Percentiles rank a stretch among this genome's conserved stretches.
phyloP scores from a whole-genome alignment of 2,797 vertebrate species.

The Anguilla pacifica region DNA sequence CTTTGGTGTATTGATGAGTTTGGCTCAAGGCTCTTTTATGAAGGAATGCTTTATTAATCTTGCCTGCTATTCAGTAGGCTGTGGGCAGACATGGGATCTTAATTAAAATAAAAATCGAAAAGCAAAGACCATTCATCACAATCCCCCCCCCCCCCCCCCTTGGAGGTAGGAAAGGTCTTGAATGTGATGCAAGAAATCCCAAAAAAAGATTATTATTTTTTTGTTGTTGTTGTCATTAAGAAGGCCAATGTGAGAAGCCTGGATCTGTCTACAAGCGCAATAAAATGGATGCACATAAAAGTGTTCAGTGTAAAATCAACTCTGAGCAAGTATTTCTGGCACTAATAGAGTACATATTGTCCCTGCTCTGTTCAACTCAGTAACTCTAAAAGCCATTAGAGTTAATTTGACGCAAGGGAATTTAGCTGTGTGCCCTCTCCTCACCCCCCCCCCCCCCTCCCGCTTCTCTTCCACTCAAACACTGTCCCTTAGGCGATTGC shows the following conservation, averaged over 20 bases:
- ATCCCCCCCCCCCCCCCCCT: not conserved
- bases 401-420: not conserved
- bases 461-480: not conserved
- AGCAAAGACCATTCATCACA: constrained; percentile 25
- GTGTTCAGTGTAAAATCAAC: not conserved
- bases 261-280: not conserved
- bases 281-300: not conserved
- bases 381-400: no score
- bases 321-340: not conserved
- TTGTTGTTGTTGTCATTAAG: not conserved
- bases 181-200: constrained; percentile 1
- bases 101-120: constrained; percentile 40
- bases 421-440: no score
- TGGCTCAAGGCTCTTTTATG: constrained; percentile 39
- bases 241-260: not conserved
- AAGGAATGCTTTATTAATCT: constrained; percentile 58
- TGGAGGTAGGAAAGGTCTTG: not conserved
- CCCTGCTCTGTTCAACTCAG: no score
- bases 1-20: constrained; percentile 13
- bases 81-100: constrained; percentile 49
- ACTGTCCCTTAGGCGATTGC: not conserved
- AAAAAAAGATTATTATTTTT: not conserved
- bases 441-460: not conserved
- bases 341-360: not conserved
- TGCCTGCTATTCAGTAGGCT: constrained; percentile 49